These are phyloP conservation scores for Aleiodes alternator DNA, from an alignment of 2,888 invertebrate species.

Conservation along the genomic window DNA sequence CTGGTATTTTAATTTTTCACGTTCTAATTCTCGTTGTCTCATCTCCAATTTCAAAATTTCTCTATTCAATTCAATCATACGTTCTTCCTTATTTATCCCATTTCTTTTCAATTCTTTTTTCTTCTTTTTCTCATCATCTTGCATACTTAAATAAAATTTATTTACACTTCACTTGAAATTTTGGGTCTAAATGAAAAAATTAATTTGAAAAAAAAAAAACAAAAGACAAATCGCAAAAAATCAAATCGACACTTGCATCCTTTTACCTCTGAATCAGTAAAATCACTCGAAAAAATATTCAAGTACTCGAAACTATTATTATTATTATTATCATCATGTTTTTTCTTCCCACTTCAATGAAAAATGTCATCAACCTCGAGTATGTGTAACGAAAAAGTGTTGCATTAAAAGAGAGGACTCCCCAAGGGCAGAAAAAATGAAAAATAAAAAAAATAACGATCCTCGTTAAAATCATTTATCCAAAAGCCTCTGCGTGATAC, in stretches of 20 bases:
- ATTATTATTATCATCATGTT: too few species aligned
- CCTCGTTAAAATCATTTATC: constrained; percentile 48
- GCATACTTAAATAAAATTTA: constrained; percentile 14
- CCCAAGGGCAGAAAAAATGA: background rate
- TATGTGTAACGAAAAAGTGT: background rate
- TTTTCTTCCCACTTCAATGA: too few species aligned
- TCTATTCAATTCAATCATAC: constrained; percentile 48
- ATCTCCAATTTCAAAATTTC: constrained; percentile 51
- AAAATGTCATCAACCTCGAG: too few species aligned
- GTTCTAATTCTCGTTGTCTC: constrained; percentile 53
- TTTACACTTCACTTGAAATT: background rate
- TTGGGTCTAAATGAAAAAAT: background rate
- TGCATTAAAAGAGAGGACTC: background rate
- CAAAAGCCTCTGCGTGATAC: background rate
- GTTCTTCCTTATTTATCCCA: constrained; percentile 48
- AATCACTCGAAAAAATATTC: background rate
- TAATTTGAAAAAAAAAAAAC: background rate
- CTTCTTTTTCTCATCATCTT: constrained; percentile 13
- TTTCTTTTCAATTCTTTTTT: constrained; percentile 42
- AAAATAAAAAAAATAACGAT: constrained; percentile 22
- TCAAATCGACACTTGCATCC: too few species aligned
- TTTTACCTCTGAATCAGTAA: too few species aligned
- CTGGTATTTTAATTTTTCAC: constrained; percentile 54
- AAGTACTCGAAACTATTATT: background rate
- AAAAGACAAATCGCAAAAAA: background rate